phyloP scores from a whole-genome alignment of 2,888 invertebrate species.

The Agelastica alni region DNA sequence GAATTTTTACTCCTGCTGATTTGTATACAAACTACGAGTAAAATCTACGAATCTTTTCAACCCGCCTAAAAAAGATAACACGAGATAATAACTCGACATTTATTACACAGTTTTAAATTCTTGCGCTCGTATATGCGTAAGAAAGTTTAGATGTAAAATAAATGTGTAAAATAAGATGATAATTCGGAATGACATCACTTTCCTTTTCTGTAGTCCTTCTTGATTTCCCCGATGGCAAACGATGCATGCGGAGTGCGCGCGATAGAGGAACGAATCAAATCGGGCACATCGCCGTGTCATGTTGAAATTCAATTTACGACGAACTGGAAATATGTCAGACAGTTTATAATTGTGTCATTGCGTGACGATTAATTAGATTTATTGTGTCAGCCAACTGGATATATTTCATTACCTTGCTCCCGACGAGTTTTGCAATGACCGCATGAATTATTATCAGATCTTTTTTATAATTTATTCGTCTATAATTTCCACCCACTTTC shows the following conservation, averaged over 20 bases:
- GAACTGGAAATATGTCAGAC: conserved; percentile 38
- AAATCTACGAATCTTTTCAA: no score
- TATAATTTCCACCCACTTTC: no score
- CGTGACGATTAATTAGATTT: conserved; percentile 42
- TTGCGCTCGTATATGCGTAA: no score
- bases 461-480: neutral
- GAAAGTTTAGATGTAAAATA: no score
- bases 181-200: conserved; percentile 9
- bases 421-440: conserved; percentile 19
- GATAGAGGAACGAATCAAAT: conserved; percentile 19
- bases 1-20: no score
- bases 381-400: conserved; percentile 37
- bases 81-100: no score
- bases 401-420: conserved; percentile 36
- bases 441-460: conserved; percentile 18
- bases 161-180: no score
- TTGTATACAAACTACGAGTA: no score
- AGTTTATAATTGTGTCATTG: conserved; percentile 40
- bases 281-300: conserved; percentile 29
- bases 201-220: conserved; percentile 12
- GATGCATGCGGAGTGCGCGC: neutral
- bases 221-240: conserved; percentile 14
- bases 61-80: no score
- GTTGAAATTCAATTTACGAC: conserved; percentile 38
- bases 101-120: no score